These are phyloP conservation scores for Cephalotes varians DNA, from an alignment of 2,888 invertebrate species.

Conservation along the genomic window DNA sequence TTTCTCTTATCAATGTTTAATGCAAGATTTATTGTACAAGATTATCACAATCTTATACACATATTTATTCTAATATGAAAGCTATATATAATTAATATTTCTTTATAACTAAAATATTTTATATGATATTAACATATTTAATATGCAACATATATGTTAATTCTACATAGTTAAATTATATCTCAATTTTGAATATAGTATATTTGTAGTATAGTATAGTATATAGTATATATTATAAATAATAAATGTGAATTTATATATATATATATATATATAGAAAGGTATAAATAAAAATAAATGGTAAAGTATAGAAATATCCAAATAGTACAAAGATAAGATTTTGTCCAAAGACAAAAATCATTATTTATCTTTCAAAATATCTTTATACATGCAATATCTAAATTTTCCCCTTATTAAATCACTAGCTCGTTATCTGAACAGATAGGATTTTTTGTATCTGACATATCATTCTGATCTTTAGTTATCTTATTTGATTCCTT, in stretches of 20 bases:
- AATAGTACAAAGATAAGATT: no score
- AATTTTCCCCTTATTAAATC: conserved; percentile 28
- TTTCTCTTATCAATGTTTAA: not conserved
- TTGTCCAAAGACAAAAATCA: not conserved
- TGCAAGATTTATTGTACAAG: conserved; percentile 1
- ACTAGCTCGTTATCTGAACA: conserved; percentile 21
- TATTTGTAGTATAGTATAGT: no score
- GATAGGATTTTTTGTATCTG: conserved; percentile 52
- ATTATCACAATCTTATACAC: conserved; percentile 5
- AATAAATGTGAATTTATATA: not conserved
- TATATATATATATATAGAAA: conserved; percentile 5
- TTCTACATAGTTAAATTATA: not conserved
- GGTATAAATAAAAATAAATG: not conserved
- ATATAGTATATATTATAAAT: no score
- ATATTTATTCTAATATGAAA: not conserved
- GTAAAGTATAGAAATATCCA: no score
- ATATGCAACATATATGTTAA: not conserved
- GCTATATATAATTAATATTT: not conserved
- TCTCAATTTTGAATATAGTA: not conserved
- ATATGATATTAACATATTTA: not conserved
- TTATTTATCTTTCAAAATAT: not conserved
- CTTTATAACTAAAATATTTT: not conserved
- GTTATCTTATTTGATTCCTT: conserved; percentile 60
- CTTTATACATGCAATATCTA: not conserved
- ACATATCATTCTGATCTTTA: conserved; percentile 52